Base-by-base conservation (phyloP, 2,888 invertebrate species). In the Anthoptus insignis region DNA sequence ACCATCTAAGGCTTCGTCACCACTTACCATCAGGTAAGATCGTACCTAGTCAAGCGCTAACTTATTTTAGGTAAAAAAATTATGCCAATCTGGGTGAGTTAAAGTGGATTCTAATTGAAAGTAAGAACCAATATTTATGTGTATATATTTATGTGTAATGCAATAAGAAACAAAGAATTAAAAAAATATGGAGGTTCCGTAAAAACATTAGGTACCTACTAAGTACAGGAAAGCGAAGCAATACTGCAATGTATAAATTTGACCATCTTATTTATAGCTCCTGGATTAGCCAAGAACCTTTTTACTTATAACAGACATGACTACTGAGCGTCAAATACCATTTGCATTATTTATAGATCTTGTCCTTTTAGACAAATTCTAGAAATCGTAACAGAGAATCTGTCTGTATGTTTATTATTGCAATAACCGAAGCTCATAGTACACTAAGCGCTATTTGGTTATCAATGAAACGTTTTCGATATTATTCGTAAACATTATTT, bases 261-360 rank as follows among this genome's bases (percentile, higher is more conserved):
- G 34, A 9, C 34, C 13, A 8, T 9, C n/a, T 3, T n/a, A 34
- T 27, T 27, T 27, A 27, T 4, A 27, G n/a, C n/a, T n/a, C n/a
- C 27, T 27, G 8, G 27, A 27, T 58, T 66, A 67, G 58, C 21
- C 64, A 65, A 63, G 56, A 49, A 65, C 65, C 60, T 67, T 67
- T 65, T 66, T 63, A 70, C 67, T 66, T 67, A 65, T 69, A 65
- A 69, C 59, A 70, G 74, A 76, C 77, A 76, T 76, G 66, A 54
- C 54, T 63, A 54, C 65, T 67, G 68, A 66, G 73, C 74, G 78
- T 76, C 77, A 76, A 77, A 77, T 71, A 76, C 75, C 69, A 71
- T 66, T 70, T 68, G 37, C 68, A 70, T 72, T 76, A 75, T 80
- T 76, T 80, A 80, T 77, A 61, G 60, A 47, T 64, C 69, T 66